Evolutionary conservation across 2,888 invertebrate genomes (phyloP), one percentile per base, ranked within the genome.

Genomic region (Eurytoma adleriae): DNA sequence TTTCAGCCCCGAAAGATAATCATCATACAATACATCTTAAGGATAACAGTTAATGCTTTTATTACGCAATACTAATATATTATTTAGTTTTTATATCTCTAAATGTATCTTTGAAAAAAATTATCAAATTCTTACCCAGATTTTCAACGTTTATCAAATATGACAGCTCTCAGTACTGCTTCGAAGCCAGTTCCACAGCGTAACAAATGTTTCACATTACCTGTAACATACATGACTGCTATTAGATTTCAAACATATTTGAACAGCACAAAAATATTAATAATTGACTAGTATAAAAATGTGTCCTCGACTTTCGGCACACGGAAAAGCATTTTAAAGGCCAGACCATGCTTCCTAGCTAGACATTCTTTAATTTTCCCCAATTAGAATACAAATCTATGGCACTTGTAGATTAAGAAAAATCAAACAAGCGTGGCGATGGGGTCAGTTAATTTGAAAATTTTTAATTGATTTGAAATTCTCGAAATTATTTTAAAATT

Each of bases 1-100:
- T 57, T 54, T 82, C 80, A 82, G 82, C 40, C 78, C 75, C 80
- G 80, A 78, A 82, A 80, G 80, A 78, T 80, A 52, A 27, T 82
- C 80, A 78, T 80, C 77, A 82, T 66, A 30, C 52, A 14, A 73
- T n/a, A n/a, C n/a, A n/a, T 10, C 1, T 30, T 5, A 30, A 30
- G 30, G 30, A 30, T 30, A 30, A 30, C 7, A 5, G 7, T 10
- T 10, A 40, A 40, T 40, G 1, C 10, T 10, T 10, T 10, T 10
- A 30, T 10, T 7, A 10, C 40, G 1, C 4, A 40, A 40, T 40
- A 40, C 0, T 40, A 10, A 40, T 40, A 40, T 40, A 40, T 24
- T 24, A 24, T 24, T 24, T 24, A 24, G 24, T 24, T 24, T 24
- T 24, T 24, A 24, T 24, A 24, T 24, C 24, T 24, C 24, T 24